Conservation (phyloP, 1,140 invertebrate species). For the Ladona fulva region DNA sequence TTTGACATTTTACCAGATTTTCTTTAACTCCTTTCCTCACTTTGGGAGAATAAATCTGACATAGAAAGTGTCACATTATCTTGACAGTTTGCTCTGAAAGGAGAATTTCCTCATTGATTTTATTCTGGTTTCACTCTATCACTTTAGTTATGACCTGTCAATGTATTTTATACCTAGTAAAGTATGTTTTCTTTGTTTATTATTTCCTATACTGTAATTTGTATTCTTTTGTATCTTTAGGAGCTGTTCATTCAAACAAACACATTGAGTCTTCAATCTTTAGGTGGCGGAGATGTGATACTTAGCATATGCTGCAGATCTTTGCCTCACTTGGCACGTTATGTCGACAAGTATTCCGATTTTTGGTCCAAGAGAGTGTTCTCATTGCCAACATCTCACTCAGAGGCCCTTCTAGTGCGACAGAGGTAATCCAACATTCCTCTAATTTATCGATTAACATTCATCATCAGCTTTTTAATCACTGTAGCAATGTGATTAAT, state of each 20-base stretch:
- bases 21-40: no score
- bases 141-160: no score
- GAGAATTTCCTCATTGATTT: no score
- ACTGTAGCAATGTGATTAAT: conserved; percentile 11
- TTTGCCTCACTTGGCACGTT: conserved; percentile 64
- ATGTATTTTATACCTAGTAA: no score
- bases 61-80: no score
- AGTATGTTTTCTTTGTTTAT: background rate
- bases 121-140: no score
- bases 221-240: conserved; percentile 29
- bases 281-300: conserved; percentile 69
- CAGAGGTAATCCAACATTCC: conserved; percentile 37
- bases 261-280: conserved; percentile 49
- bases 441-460: no score
- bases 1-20: no score
- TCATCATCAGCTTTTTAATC: conserved; percentile 18
- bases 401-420: conserved; percentile 62
- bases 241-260: conserved; percentile 48
- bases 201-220: conserved; percentile 15
- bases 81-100: no score
- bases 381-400: conserved; percentile 55
- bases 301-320: conserved; percentile 61
- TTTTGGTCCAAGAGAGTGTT: conserved; percentile 55
- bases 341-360: conserved; percentile 59
- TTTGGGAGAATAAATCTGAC: no score